Conservation (phyloP, 92 coral and sea anemone genomes). For the Bergia puertoricense region DNA sequence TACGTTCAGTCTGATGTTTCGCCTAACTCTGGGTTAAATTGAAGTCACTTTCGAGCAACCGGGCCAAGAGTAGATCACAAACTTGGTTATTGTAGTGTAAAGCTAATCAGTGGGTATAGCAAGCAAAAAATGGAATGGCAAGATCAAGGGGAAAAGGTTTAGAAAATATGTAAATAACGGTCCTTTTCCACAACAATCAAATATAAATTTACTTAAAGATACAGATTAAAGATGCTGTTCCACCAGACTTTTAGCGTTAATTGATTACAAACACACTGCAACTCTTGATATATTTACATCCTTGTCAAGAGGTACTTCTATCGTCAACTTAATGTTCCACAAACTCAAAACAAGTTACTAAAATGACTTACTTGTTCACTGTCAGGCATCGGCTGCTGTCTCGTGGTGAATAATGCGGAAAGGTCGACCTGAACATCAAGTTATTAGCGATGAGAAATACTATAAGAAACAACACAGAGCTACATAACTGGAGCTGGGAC, state of each 20-base stretch:
- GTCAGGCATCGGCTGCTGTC: constrained; percentile 97
- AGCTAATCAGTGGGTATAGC: no score
- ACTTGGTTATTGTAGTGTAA: no score
- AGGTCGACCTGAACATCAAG: constrained; percentile 74
- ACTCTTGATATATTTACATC: no score
- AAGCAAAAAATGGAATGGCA: neutral
- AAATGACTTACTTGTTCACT: constrained; percentile 74
- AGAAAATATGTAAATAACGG: neutral
- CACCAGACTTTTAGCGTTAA: no score
- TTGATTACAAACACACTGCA: no score
- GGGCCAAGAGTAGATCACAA: no score
- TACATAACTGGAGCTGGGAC: neutral
- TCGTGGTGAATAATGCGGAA: constrained; percentile 91
- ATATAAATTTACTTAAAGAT: no score
- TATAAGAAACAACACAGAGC: neutral
- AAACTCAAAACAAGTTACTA: neutral
- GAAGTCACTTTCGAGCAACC: no score
- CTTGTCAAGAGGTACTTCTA: no score
- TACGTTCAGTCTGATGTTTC: no score
- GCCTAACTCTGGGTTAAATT: no score
- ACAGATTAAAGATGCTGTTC: no score
- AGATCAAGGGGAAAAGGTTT: neutral
- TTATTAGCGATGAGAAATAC: neutral
- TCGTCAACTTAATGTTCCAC: neutral
- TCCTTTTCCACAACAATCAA: neutral